phyloP scores from a whole-genome alignment of 2,797 vertebrate species.

The Periophthalmus magnuspinnatus region DNA sequence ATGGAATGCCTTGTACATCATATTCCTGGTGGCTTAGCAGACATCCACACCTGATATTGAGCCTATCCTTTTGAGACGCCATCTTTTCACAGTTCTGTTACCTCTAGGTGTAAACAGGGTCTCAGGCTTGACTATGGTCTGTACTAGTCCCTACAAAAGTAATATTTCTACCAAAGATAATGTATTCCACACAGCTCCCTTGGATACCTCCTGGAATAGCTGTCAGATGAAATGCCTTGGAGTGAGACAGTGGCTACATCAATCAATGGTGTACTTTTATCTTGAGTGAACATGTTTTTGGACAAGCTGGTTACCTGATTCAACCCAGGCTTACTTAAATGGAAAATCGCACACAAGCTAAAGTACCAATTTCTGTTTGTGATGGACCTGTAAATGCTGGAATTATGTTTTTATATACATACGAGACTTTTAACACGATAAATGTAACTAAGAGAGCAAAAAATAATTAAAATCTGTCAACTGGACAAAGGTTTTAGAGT shows the following conservation, averaged over 20 bases:
- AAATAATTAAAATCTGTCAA: no score
- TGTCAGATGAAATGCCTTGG: slow-evolving; percentile 49
- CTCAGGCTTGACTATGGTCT: slow-evolving; percentile 39
- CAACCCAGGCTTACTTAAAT: background rate
- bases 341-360: background rate
- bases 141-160: slow-evolving; percentile 56
- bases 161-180: slow-evolving; percentile 51
- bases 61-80: background rate
- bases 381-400: slow-evolving; percentile 52
- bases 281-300: slow-evolving; percentile 19
- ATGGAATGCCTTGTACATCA: background rate
- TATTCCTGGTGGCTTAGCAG: background rate
- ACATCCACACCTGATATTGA: slow-evolving; percentile 8
- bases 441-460: no score
- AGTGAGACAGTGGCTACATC: slow-evolving; percentile 47
- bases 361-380: slow-evolving; percentile 20
- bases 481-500: no score
- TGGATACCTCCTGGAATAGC: slow-evolving; percentile 50
- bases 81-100: background rate
- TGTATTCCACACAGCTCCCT: slow-evolving; percentile 57
- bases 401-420: slow-evolving; percentile 54
- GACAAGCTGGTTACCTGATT: slow-evolving; percentile 22
- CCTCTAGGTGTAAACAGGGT: background rate
- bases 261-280: slow-evolving; percentile 42
- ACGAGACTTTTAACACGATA: slow-evolving; percentile 49